Evolutionary conservation across 2,888 invertebrate species (phyloP).

Genomic region (Hydroisotoma schaefferi): DNA sequence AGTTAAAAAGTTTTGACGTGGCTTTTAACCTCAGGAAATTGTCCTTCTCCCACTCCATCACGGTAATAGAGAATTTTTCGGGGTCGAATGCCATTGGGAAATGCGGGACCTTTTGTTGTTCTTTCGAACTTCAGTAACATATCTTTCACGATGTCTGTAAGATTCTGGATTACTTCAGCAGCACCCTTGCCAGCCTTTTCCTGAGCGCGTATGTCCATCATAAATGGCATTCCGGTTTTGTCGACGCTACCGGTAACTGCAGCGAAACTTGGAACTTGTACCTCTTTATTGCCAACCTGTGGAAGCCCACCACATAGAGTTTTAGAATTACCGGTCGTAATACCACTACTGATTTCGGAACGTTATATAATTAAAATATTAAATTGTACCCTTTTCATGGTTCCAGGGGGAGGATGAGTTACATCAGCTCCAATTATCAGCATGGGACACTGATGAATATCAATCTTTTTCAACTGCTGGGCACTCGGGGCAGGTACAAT

Average conservation of each 20-base stretch:
- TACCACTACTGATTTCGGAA: too few species aligned
- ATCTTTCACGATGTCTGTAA: slow-evolving; percentile 41
- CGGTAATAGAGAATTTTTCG: slow-evolving; percentile 51
- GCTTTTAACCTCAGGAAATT: slow-evolving; percentile 50
- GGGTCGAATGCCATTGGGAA: slow-evolving; percentile 42
- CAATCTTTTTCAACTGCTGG: slow-evolving; percentile 41
- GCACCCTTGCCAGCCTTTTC: slow-evolving; percentile 21
- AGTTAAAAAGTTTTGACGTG: too few species aligned
- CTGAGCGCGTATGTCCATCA: slow-evolving; percentile 34
- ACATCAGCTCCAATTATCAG: slow-evolving; percentile 55
- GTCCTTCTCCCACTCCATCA: slow-evolving; percentile 53
- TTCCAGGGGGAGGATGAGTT: slow-evolving; percentile 53
- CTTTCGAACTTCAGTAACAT: slow-evolving; percentile 38
- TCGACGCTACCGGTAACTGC: slow-evolving; percentile 25
- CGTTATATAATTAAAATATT: too few species aligned
- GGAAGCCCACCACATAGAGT: background rate
- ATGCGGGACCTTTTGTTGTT: slow-evolving; percentile 14
- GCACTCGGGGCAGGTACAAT: slow-evolving; percentile 6
- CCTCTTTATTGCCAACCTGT: background rate
- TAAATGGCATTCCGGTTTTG: slow-evolving; percentile 33
- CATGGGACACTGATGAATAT: slow-evolving; percentile 47
- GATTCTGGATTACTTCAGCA: slow-evolving; percentile 35
- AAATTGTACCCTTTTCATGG: slow-evolving; percentile 4
- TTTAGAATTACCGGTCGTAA: background rate
- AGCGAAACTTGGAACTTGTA: slow-evolving; percentile 5